phyloP scores from a whole-genome alignment of 2,888 invertebrate genomes.

The Coelopa pilipes region DNA sequence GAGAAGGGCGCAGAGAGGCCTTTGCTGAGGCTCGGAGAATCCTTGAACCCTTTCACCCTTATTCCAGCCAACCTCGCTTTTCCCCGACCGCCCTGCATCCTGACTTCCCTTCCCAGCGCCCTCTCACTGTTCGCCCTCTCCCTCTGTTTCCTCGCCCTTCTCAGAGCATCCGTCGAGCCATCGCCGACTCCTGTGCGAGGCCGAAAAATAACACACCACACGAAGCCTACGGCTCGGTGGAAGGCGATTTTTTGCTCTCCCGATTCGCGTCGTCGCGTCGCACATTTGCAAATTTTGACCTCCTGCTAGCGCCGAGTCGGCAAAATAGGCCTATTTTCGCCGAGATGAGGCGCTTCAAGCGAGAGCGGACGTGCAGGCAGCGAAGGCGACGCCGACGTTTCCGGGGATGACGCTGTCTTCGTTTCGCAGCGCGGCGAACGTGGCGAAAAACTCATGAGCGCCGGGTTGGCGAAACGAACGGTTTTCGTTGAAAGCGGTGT shows the following conservation, averaged over 20 bases:
- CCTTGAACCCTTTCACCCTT: too few relatives aligned
- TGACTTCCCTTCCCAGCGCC: too few relatives aligned
- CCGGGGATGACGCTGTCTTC: too few relatives aligned
- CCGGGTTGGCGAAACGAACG: slow-evolving; percentile 7
- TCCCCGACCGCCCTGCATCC: too few relatives aligned
- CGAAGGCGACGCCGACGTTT: too few relatives aligned
- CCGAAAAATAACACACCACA: not conserved
- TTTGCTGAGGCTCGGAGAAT: too few relatives aligned
- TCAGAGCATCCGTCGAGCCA: too few relatives aligned
- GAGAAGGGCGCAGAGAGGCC: too few relatives aligned
- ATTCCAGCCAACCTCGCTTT: too few relatives aligned
- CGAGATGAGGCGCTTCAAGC: not conserved
- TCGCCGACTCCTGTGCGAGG: not conserved
- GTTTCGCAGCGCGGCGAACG: not conserved
- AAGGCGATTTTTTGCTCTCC: not conserved
- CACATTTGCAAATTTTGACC: slow-evolving; percentile 47
- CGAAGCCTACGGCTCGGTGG: not conserved
- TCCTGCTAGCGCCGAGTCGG: slow-evolving; percentile 45
- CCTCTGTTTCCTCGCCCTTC: too few relatives aligned
- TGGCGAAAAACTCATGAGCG: slow-evolving; percentile 24
- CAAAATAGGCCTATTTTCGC: slow-evolving; percentile 48
- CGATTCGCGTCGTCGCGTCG: not conserved
- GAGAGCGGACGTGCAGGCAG: slow-evolving; percentile 33
- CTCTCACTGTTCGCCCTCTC: too few relatives aligned
- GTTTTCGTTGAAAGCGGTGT: not conserved